Evolutionary conservation across 2,888 invertebrate genomes (phyloP), one percentile per base, ranked within the genome.

Genomic region (Tetragonula carbonaria): DNA sequence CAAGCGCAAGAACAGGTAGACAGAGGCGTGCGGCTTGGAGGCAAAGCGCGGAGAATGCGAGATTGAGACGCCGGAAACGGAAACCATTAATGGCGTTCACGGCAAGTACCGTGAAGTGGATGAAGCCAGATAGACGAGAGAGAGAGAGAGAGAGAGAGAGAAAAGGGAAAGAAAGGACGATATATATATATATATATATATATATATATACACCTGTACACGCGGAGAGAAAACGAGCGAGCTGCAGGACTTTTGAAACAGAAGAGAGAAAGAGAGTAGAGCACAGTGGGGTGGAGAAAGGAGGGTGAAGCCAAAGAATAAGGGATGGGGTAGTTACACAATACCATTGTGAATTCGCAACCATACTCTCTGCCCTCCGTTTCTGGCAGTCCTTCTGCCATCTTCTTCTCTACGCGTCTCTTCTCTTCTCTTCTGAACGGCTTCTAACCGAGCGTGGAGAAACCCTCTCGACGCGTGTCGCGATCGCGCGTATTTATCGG

Each of bases 1-100:
- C 23, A 28, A 55, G 70, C 28, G 33, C 51, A 74, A 70, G 55
- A 59, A 21, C 51, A 18, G 57, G 21, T 45, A 68, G 45, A 74
- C 62, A 68, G 73, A 71, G 57, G 74, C 63, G 66, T 72, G 62
- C 82, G 85, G 85, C 82, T 83, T 68, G 63, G 68, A 80, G 78
- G 84, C 70, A 86, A 81, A 87, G 82, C 80, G 80, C 71, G 83
- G 83, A 88, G 87, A 87, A 85, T 85, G 84, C 85, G 84, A 84
- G 90, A 92, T 92, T 90, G 92, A 92, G 93, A 93, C 91, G 91
- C 90, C 92, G 92, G 92, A 92, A 92, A 88, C 92, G 92, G 92
- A 93, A 93, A 87, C 92, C 93, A 92, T 93, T 93, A 93, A 93
- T 93, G 90, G 90, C 84, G 86, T 88, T 82, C 85, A 84, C 81